These are phyloP conservation scores for Gallirallus australis DNA, from an alignment of 2,797 vertebrate species.

Conservation along the genomic window DNA sequence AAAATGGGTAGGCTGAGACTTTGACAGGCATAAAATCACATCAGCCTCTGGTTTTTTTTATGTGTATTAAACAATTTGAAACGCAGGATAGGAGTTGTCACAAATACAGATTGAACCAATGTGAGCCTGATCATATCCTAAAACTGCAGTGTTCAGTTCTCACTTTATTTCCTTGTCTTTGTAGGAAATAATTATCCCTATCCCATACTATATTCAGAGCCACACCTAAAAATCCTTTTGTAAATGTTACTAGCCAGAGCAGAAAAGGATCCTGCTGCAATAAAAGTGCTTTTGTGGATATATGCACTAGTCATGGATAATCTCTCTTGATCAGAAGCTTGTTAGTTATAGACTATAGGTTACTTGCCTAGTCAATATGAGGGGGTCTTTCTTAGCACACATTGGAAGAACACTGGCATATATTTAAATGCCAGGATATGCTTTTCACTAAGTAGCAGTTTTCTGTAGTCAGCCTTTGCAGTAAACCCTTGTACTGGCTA, in stretches of 20 bases:
- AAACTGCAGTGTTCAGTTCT: background rate
- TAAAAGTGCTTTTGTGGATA: background rate
- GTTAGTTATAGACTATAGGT: background rate
- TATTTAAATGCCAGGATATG: background rate
- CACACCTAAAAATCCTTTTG: background rate
- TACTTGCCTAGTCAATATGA: background rate
- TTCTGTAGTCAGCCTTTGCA: background rate
- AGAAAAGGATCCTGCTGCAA: background rate
- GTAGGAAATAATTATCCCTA: background rate
- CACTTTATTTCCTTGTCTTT: conserved; percentile 8
- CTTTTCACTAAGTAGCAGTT: background rate
- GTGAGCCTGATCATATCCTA: too few relatives aligned
- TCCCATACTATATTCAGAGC: background rate
- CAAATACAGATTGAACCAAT: background rate
- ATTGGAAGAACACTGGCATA: background rate
- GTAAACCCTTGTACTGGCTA: background rate
- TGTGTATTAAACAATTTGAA: background rate
- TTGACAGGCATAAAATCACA: background rate
- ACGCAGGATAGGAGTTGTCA: background rate
- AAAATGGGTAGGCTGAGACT: background rate
- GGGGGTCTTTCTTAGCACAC: background rate
- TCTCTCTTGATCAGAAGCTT: background rate
- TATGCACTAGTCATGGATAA: background rate
- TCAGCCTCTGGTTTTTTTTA: background rate
- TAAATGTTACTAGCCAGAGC: background rate